phyloP scores from a whole-genome alignment of 1,140 invertebrate genomes.

The Bombus picipes region DNA sequence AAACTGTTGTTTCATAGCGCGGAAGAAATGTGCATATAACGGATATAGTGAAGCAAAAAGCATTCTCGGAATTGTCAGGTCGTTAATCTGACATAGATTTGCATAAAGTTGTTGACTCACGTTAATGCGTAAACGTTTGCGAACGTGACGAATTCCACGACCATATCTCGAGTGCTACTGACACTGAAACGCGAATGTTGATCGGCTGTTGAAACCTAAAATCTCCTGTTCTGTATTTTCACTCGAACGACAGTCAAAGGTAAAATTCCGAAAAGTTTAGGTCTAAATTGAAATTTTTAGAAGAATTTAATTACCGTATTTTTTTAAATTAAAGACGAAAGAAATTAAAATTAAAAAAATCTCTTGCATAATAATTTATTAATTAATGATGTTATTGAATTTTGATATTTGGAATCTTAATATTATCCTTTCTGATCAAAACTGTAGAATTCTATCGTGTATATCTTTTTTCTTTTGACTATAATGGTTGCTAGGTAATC shows the following conservation, averaged over 20 bases:
- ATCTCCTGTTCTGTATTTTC: not conserved
- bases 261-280: not conserved
- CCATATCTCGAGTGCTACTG: not conserved
- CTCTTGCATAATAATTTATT: not conserved
- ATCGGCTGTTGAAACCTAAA: not conserved
- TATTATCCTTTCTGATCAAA: too few species aligned
- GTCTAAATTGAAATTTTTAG: not conserved
- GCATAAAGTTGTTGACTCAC: not conserved
- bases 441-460: too few species aligned
- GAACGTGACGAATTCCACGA: not conserved
- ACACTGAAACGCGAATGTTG: not conserved
- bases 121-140: not conserved
- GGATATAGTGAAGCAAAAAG: not conserved
- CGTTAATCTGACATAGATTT: conserved; percentile 7
- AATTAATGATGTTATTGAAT: not conserved
- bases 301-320: not conserved
- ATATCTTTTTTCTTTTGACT: not conserved
- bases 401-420: not conserved
- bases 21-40: not conserved
- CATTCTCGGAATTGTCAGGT: not conserved
- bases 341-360: not conserved
- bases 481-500: not conserved
- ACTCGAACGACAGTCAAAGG: not conserved
- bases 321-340: not conserved
- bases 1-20: not conserved